A percentile compares a stretch with the other conserved stretches of the same genome.
These are phyloP conservation scores for Agriopis marginaria DNA, from an alignment of 2,888 invertebrate species.

Conservation along the genomic window DNA sequence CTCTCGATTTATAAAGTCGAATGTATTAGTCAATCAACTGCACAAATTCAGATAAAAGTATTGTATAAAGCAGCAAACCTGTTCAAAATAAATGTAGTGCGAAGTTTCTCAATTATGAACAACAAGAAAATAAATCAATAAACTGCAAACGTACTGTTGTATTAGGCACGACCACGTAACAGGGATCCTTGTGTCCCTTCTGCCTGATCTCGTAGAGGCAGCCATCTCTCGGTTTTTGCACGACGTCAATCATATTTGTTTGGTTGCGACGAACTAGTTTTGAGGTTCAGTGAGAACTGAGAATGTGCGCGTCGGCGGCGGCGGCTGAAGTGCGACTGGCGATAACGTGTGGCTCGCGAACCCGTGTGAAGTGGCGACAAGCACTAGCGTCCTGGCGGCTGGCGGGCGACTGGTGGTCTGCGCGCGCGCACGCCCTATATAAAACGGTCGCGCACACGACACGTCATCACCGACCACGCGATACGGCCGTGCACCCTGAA, in stretches of 20 bases:
- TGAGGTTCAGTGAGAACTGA: constrained; percentile 61
- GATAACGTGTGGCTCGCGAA: constrained; percentile 52
- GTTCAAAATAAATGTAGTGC: neutral
- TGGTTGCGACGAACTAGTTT: constrained; percentile 53
- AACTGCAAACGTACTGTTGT: constrained; percentile 85
- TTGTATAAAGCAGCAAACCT: neutral
- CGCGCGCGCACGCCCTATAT: constrained; percentile 81
- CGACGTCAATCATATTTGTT: constrained; percentile 77
- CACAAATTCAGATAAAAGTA: neutral
- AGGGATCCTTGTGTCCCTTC: constrained; percentile 88
- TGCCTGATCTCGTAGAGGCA: constrained; percentile 89
- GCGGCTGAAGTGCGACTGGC: constrained; percentile 54
- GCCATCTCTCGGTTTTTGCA: constrained; percentile 80
- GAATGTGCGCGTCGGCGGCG: constrained; percentile 61
- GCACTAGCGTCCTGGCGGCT: constrained; percentile 60
- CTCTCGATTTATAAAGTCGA: neutral
- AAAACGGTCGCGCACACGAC: constrained; percentile 79
- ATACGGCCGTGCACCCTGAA: constrained; percentile 77
- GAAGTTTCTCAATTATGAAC: neutral
- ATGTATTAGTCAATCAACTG: neutral
- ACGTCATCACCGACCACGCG: constrained; percentile 75
- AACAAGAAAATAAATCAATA: constrained; percentile 36
- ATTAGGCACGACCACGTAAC: constrained; percentile 90
- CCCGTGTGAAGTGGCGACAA: constrained; percentile 57
- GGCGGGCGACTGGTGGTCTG: constrained; percentile 89